Conservation (phyloP, 1,140 invertebrate species). For the Lerema accius region DNA sequence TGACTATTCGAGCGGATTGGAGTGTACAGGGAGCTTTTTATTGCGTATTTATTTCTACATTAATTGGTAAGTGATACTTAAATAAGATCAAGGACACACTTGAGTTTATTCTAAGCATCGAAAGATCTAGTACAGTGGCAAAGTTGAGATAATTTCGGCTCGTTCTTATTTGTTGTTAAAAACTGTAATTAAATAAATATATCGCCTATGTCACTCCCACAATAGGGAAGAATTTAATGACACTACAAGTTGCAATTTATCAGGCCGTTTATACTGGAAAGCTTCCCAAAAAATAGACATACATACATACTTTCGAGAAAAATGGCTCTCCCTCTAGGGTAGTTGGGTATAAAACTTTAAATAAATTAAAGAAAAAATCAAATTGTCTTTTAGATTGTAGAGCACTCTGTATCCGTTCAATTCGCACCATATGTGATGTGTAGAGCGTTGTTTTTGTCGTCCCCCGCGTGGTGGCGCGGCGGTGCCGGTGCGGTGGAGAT, state of each 20-base stretch:
- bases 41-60: neutral
- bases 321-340: too few relatives aligned
- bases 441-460: constrained; percentile 56
- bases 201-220: too few relatives aligned
- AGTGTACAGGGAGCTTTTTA: neutral
- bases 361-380: neutral
- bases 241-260: too few relatives aligned
- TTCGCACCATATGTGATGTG: constrained; percentile 63
- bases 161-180: too few relatives aligned
- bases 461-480: constrained; percentile 48
- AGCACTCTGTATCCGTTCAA: constrained; percentile 47
- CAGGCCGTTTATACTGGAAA: too few relatives aligned
- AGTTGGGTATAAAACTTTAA: too few relatives aligned
- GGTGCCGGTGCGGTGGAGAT: neutral
- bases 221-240: too few relatives aligned
- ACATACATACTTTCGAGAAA: too few relatives aligned
- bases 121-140: too few relatives aligned
- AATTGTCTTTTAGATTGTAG: neutral
- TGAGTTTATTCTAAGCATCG: constrained; percentile 4
- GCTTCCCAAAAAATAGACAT: too few relatives aligned
- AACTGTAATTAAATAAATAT: neutral
- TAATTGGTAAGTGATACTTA: neutral
- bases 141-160: too few relatives aligned
- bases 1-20: neutral
- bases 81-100: neutral